Percentiles rank a stretch among this genome's conserved stretches.
Evolutionary conservation across 2,797 vertebrate species (phyloP).

Genomic region (Parauchenoglanis punctatus): DNA sequence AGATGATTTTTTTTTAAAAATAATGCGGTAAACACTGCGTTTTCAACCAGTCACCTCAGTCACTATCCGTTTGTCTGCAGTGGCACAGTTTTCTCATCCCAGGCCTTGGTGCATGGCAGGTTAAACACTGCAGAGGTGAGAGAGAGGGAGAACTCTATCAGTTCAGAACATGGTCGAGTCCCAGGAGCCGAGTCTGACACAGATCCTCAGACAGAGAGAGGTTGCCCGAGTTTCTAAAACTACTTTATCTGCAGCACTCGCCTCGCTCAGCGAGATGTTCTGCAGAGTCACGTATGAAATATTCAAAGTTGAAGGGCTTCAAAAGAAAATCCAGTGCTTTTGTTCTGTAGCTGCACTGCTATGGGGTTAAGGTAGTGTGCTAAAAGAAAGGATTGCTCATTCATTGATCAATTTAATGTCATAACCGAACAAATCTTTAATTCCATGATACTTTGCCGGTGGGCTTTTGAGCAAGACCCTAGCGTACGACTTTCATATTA

Average conservation of each 20-base stretch:
- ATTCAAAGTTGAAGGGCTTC: not conserved
- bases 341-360: not conserved
- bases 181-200: conserved; percentile 33
- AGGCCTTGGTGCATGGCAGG: conserved; percentile 7
- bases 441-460: not conserved
- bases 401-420: not conserved
- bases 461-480: not conserved
- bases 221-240: conserved; percentile 10
- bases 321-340: not conserved
- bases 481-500: not conserved
- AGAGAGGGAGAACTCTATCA: conserved; percentile 4
- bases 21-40: not conserved
- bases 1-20: not conserved
- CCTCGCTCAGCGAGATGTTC: not conserved
- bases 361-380: not conserved
- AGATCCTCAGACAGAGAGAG: conserved; percentile 14
- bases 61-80: not conserved
- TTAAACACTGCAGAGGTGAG: not conserved
- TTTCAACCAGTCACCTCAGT: not conserved
- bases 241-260: not conserved
- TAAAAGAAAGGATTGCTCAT: not conserved
- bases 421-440: not conserved
- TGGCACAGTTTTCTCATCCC: not conserved
- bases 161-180: conserved; percentile 27
- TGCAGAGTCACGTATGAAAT: conserved; percentile 25